Conservation (phyloP, 2,797 vertebrate genomes). For the Coccyzus lansbergi region DNA sequence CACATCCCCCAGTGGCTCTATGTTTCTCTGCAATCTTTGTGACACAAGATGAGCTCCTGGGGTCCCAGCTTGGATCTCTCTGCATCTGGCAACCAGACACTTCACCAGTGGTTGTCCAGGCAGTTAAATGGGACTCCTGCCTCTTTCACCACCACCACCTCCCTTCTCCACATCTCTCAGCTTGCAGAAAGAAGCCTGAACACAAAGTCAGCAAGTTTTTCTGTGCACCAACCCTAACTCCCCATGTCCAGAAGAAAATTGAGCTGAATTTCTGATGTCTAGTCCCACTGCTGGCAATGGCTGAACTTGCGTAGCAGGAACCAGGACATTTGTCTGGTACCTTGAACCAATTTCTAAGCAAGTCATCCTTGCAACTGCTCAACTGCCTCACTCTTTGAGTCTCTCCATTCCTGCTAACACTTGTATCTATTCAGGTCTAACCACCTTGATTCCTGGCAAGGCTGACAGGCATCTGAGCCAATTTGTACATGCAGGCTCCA, state of each 20-base stretch:
- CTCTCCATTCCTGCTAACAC: not conserved
- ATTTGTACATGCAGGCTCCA: not conserved
- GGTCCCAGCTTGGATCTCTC: not conserved
- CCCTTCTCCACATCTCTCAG: rapidly evolving
- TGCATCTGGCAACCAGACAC: not conserved
- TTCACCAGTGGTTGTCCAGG: not conserved
- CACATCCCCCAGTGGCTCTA: rapidly evolving
- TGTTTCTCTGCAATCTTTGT: not conserved
- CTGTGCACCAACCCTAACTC: not conserved
- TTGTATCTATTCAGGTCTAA: not conserved
- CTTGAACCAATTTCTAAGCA: not conserved
- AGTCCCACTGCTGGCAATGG: not conserved
- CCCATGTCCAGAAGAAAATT: not conserved
- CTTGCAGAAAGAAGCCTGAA: not conserved
- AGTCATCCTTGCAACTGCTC: not conserved
- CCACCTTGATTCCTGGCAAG: not conserved
- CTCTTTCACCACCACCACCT: not conserved
- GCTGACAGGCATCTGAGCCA: not conserved
- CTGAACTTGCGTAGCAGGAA: not conserved
- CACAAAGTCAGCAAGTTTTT: not conserved
- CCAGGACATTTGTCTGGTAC: not conserved
- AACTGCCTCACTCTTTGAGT: not conserved
- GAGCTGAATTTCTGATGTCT: not conserved
- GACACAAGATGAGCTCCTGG: not conserved
- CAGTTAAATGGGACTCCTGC: rapidly evolving